A percentile compares a stretch with the other conserved stretches of the same genome.
Evolutionary conservation across 2,888 invertebrate species (phyloP).

Genomic region (Rosalia funebris): DNA sequence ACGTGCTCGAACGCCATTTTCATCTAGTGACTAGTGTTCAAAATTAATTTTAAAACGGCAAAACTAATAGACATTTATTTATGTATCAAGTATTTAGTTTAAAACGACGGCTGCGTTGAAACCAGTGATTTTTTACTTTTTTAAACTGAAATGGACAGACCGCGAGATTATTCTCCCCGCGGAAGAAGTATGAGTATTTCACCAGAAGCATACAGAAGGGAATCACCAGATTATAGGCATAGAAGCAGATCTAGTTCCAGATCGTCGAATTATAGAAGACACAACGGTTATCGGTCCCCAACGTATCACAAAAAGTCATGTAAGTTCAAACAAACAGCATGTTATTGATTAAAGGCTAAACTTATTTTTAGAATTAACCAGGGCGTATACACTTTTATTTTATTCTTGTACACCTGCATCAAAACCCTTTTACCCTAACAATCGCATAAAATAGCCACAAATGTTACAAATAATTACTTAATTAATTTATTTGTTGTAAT

Average conservation of each 20-base stretch:
- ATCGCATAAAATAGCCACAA: no score
- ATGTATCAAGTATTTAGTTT: no score
- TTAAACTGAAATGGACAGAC: constrained; percentile 23
- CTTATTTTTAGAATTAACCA: constrained; percentile 10
- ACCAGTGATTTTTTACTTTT: neutral
- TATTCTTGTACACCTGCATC: neutral
- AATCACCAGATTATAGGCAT: constrained; percentile 55
- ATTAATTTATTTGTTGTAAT: no score
- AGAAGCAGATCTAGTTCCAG: constrained; percentile 58
- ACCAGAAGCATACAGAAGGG: constrained; percentile 54
- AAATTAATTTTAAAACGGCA: neutral
- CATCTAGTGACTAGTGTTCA: neutral
- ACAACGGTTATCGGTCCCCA: constrained; percentile 51
- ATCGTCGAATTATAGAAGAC: constrained; percentile 58
- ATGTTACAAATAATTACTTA: no score
- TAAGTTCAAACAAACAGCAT: constrained; percentile 48
- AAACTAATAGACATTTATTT: neutral
- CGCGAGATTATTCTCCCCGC: constrained; percentile 52
- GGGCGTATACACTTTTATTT: constrained; percentile 1
- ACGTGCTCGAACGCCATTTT: neutral
- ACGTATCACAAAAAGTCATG: constrained; percentile 46
- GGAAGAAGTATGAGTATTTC: constrained; percentile 59
- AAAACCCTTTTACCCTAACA: no score
- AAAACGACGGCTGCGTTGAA: neutral
- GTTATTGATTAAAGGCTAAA: neutral